Conservation (phyloP, 1,140 invertebrate genomes). For the Drosophila trapezifrons region DNA sequence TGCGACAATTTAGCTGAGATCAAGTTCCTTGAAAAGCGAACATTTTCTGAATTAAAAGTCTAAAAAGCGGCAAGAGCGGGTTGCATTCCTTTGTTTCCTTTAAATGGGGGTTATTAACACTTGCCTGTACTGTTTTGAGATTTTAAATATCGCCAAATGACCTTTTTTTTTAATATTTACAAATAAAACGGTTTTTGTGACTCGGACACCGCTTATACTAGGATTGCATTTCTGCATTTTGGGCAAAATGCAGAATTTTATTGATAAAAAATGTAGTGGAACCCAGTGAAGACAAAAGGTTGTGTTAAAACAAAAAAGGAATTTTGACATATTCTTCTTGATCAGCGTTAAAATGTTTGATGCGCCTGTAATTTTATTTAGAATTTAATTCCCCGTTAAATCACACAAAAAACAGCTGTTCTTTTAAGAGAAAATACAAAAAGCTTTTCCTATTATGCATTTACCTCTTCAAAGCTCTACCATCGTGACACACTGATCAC, state of each 20-base stretch:
- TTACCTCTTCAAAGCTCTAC: neutral
- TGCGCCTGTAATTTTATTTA: too few species aligned
- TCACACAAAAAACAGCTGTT: too few species aligned
- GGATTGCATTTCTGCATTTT: neutral
- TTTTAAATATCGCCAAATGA: neutral
- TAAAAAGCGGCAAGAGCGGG: neutral
- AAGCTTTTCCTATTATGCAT: too few species aligned
- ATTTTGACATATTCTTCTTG: too few species aligned
- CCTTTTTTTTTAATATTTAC: neutral
- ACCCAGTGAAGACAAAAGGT: too few species aligned
- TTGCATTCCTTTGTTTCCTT: neutral
- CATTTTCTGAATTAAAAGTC: neutral
- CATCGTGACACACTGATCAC: neutral
- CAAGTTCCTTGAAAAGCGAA: slow-evolving; percentile 17
- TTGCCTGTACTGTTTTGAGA: neutral
- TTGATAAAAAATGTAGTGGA: too few species aligned
- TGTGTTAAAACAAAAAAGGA: too few species aligned
- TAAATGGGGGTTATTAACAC: slow-evolving; percentile 5
- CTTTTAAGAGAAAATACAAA: too few species aligned
- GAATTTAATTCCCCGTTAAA: too few species aligned
- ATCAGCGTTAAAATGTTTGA: neutral
- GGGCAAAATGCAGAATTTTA: too few species aligned
- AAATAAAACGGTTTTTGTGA: neutral
- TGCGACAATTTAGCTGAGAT: slow-evolving; percentile 21
- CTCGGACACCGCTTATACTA: too few species aligned